Conservation (phyloP, 37 sponge, comb jelly and placozoan genomes). For the Ianthella basta region DNA sequence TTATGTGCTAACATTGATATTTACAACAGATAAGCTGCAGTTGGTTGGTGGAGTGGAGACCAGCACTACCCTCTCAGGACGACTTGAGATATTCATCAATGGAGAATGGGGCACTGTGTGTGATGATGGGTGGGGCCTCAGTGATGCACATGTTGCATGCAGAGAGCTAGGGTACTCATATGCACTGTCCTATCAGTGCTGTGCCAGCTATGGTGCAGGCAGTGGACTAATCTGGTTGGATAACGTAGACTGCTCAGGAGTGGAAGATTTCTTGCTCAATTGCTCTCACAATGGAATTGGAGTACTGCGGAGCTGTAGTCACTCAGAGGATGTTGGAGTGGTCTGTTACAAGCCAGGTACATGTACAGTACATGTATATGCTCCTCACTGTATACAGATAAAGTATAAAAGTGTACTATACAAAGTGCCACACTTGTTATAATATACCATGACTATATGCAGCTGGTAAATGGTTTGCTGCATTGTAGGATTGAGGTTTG, state of each 20-base stretch:
- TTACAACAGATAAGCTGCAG: neutral
- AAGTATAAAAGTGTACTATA: too few relatives aligned
- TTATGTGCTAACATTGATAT: too few relatives aligned
- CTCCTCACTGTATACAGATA: neutral
- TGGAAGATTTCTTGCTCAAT: neutral
- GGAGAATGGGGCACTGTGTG: slow-evolving; percentile 14
- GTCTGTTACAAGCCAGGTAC: too few relatives aligned
- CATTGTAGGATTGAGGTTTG: too few relatives aligned
- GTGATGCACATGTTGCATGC: neutral
- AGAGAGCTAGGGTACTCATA: neutral
- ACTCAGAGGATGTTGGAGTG: too few relatives aligned
- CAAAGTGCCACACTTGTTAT: too few relatives aligned
- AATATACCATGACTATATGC: too few relatives aligned
- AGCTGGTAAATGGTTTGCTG: too few relatives aligned
- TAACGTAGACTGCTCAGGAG: slow-evolving; percentile 33
- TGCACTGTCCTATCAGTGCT: neutral
- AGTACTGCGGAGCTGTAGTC: neutral
- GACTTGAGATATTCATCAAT: slow-evolving; percentile 1
- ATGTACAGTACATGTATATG: too few relatives aligned
- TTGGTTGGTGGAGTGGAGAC: neutral
- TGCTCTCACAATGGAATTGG: slow-evolving; percentile 4
- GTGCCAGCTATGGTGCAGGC: slow-evolving; percentile 6
- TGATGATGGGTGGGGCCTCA: neutral
- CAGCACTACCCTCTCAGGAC: slow-evolving; percentile 5
- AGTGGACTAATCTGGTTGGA: slow-evolving; percentile 21